Conservation (phyloP, 53 echinoderm and acorn worm genomes). For the Antedon mediterranea region DNA sequence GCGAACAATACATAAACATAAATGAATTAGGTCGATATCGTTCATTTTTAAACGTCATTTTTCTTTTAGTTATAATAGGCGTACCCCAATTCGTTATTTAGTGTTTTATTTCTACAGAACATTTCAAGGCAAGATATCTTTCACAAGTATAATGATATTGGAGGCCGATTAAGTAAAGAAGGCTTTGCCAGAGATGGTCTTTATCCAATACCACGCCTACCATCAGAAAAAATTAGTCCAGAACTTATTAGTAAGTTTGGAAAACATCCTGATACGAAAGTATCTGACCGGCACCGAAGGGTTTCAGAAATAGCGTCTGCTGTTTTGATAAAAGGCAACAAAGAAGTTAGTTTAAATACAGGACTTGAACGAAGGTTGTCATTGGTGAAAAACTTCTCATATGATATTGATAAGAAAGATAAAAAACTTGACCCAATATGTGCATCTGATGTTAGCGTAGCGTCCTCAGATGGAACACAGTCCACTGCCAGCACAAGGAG, state of each 20-base stretch:
- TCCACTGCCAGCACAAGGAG: background rate
- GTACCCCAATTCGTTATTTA: too few species aligned
- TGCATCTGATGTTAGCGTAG: background rate
- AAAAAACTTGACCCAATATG: background rate
- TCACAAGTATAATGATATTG: conserved; percentile 64
- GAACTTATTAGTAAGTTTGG: background rate
- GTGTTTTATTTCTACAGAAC: conserved; percentile 14
- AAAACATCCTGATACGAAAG: background rate
- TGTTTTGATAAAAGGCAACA: background rate
- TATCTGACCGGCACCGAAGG: background rate
- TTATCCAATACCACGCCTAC: background rate
- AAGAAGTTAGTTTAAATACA: background rate
- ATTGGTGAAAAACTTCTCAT: background rate
- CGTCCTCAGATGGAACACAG: background rate
- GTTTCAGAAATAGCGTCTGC: background rate
- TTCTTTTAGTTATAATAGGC: too few species aligned
- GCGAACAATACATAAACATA: too few species aligned
- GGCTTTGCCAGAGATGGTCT: conserved; percentile 26
- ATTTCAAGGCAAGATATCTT: conserved; percentile 41
- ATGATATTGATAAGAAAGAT: background rate
- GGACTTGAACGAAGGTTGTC: background rate
- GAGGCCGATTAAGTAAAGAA: conserved; percentile 63
- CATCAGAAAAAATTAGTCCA: background rate
- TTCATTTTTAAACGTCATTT: too few species aligned
- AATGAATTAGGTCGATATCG: too few species aligned